phyloP scores from a whole-genome alignment of 2,113 vertebrate species.

The Athene cunicularia region DNA sequence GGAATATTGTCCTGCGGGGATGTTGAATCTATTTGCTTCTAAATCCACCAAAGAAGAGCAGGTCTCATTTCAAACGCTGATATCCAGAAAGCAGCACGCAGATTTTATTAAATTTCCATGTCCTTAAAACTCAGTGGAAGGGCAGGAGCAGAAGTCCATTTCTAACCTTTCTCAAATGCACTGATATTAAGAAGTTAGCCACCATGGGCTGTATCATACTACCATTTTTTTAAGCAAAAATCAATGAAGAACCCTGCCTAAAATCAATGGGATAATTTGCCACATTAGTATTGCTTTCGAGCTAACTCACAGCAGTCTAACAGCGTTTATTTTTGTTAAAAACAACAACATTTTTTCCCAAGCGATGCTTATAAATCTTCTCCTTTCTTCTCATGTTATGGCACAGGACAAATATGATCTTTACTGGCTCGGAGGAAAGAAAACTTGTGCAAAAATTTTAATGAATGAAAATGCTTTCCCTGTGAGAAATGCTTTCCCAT shows the following conservation, averaged over 20 bases:
- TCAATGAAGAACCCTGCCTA: constrained; percentile 60
- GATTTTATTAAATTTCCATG: not conserved
- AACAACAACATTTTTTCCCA: not conserved
- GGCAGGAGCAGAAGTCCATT: not conserved
- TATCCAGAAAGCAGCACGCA: not conserved
- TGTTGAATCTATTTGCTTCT: constrained; percentile 2
- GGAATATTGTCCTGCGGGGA: constrained; percentile 13
- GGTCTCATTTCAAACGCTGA: not conserved
- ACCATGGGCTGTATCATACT: not conserved
- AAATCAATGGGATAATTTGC: constrained; percentile 59
- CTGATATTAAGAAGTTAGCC: constrained; percentile 13
- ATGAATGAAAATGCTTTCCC: not conserved
- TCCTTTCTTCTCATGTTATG: not conserved
- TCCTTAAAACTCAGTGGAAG: not conserved
- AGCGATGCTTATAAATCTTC: not conserved
- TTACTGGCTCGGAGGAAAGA: not conserved
- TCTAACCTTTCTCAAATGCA: not conserved
- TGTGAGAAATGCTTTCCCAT: not conserved
- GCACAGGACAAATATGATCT: not conserved
- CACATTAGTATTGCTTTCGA: constrained; percentile 45
- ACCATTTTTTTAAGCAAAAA: constrained; percentile 18
- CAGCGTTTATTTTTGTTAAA: not conserved
- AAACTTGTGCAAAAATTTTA: not conserved
- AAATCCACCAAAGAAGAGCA: not conserved
- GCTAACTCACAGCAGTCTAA: constrained; percentile 25